These are phyloP conservation scores for Suricata suricatta DNA, from an alignment of 2,113 vertebrate species.

Conservation along the genomic window DNA sequence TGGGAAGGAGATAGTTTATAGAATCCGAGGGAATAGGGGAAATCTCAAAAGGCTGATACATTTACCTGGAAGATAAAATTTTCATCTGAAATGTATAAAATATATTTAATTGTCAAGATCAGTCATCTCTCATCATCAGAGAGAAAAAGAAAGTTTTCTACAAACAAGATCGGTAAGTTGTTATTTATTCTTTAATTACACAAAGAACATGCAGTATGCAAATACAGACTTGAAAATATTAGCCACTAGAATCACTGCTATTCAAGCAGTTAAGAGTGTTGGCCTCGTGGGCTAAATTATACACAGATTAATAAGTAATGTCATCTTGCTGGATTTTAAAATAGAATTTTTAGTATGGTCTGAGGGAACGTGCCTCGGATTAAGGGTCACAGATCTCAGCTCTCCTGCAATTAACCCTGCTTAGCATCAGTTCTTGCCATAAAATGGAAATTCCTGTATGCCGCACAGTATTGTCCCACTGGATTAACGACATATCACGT, in stretches of 20 bases:
- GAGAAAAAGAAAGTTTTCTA: not conserved
- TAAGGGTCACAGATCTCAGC: not conserved
- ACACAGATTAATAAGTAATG: not conserved
- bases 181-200: not conserved
- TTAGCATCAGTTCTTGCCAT: not conserved
- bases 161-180: not conserved
- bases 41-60: not conserved
- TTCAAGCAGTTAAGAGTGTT: not conserved
- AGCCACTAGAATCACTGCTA: not conserved
- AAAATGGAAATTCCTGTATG: slow-evolving; percentile 21
- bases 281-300: not conserved
- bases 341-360: not conserved
- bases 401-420: not conserved
- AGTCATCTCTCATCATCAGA: not conserved
- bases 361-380: not conserved
- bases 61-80: not conserved
- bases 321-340: not conserved
- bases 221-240: not conserved
- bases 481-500: not conserved
- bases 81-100: not conserved
- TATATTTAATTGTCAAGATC: not conserved
- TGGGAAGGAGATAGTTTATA: not conserved
- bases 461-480: not conserved
- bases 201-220: not conserved
- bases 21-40: not conserved